Evolutionary conservation across 2,797 vertebrate genomes (phyloP), one percentile per base, ranked within the genome.

Genomic region (Limnodromus scolopaceus): DNA sequence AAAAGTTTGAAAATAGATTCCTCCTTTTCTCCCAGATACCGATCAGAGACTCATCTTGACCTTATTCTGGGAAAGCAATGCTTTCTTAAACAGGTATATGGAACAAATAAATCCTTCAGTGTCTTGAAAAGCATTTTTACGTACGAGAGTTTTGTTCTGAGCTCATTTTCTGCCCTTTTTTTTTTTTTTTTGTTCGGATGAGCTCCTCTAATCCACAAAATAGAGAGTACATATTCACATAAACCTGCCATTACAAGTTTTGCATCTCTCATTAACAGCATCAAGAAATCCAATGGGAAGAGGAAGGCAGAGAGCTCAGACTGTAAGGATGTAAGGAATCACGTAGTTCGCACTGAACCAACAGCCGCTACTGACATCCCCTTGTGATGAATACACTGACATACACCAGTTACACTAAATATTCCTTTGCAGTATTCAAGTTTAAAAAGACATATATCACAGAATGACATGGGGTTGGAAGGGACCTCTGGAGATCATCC

Each of bases 1-100:
- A 99, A 99, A 99, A 99, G 99, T 99, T 99, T 98, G 98, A 99
- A 98, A 99, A 99, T 98, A 98, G 99, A 98, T 99, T 99, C 99
- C 89, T 98, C 97, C 94, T 97, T 95, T 87, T 98, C 97, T 98
- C 98, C 98, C 98, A 98, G 99, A 99, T 99, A 99, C 99, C 92
- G 98, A 99, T 99, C 99, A 99, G 98, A 97, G 97, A 96, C 98
- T 98, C 98, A 98, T 98, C 98, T 93, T 99, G 99, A 99, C 99
- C 99, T 99, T 99, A 99, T 98, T 97, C 97, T 97, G 97, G 97
- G 98, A 97, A 98, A 98, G 98, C 98, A 98, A 97, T 98, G 98
- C 98, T 99, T 99, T 98, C 98, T 98, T 98, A 98, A 98, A 97
- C 98, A 98, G 98, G 98, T 98, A 98, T 98, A 98, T 98, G 97